A percentile compares a stretch with the other conserved stretches of the same genome.
These are phyloP conservation scores for Lacerta agilis DNA, from an alignment of 2,797 vertebrate species.

Conservation along the genomic window DNA sequence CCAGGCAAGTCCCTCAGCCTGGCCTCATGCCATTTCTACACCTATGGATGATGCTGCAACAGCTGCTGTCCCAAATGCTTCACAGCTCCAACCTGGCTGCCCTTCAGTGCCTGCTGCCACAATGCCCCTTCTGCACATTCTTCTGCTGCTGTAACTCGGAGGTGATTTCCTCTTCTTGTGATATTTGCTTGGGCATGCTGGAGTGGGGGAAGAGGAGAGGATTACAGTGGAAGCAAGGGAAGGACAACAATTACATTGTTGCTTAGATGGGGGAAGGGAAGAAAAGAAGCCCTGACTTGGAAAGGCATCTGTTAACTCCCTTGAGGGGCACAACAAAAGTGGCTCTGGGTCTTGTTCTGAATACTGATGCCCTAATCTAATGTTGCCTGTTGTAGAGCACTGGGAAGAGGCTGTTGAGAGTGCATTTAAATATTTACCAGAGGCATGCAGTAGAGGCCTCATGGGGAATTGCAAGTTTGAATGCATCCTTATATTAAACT, in stretches of 20 bases:
- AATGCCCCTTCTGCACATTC: neutral
- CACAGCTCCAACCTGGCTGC: neutral
- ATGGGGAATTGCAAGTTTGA: neutral
- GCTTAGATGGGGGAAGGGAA: neutral
- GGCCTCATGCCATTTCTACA: neutral
- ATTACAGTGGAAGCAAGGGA: neutral
- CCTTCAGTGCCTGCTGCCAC: neutral
- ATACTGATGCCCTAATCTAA: constrained; percentile 34
- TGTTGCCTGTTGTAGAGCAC: constrained; percentile 28
- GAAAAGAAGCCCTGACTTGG: neutral
- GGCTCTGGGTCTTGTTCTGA: constrained; percentile 20
- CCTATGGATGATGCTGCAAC: neutral
- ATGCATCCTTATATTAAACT: neutral
- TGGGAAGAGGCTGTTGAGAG: constrained; percentile 10
- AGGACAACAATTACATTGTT: constrained; percentile 20
- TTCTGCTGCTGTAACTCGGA: neutral
- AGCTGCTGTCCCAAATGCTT: neutral
- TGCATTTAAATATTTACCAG: constrained; percentile 37
- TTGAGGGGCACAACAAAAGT: constrained; percentile 16
- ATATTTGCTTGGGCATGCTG: neutral
- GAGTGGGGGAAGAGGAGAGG: neutral
- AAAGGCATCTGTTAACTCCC: constrained; percentile 24
- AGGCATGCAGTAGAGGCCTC: constrained; percentile 8
- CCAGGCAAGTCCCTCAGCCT: neutral
- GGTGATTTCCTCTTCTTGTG: constrained; percentile 1